A percentile compares a stretch with the other conserved stretches of the same genome.
phyloP scores from a whole-genome alignment of 2,113 vertebrate genomes.

The Trogon surrucura region DNA sequence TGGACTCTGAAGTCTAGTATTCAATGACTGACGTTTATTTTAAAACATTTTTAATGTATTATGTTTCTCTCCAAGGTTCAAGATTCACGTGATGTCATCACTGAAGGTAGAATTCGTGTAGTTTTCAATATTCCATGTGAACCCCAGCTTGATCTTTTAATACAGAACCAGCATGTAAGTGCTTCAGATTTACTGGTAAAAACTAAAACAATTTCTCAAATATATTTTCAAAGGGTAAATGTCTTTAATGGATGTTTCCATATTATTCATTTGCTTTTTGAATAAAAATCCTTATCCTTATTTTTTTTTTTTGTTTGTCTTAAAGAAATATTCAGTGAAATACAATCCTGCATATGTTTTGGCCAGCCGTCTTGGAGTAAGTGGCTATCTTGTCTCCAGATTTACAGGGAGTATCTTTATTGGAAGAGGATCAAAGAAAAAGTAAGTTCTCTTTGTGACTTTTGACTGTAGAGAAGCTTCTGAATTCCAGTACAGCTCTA shows the following conservation, averaged over 20 bases:
- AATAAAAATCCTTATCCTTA: not conserved
- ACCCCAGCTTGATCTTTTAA: constrained; percentile 90
- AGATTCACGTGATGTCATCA: constrained; percentile 91
- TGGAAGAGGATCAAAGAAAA: constrained; percentile 94
- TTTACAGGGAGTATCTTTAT: constrained; percentile 99
- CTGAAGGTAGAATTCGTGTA: constrained; percentile 91
- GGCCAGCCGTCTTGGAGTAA: constrained; percentile 93
- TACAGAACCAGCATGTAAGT: constrained; percentile 98
- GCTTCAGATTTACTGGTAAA: not conserved
- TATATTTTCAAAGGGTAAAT: not conserved
- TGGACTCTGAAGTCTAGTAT: not conserved
- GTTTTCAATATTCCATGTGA: constrained; percentile 93
- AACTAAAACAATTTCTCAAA: not conserved
- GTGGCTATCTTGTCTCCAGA: constrained; percentile 96
- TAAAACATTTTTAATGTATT: not conserved
- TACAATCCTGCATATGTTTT: constrained; percentile 95
- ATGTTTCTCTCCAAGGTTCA: constrained; percentile 81
- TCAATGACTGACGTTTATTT: not conserved
- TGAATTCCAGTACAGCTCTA: not conserved
- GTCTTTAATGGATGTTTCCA: not conserved
- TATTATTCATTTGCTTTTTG: not conserved
- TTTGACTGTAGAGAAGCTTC: constrained; percentile 28
- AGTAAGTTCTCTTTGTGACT: constrained; percentile 80
- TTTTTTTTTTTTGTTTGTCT: constrained; percentile 70
- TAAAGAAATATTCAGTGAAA: constrained; percentile 95